Evolutionary conservation across 2,113 vertebrate species (phyloP), one percentile per base, ranked within the genome.

Genomic region (Damaliscus lunatus): DNA sequence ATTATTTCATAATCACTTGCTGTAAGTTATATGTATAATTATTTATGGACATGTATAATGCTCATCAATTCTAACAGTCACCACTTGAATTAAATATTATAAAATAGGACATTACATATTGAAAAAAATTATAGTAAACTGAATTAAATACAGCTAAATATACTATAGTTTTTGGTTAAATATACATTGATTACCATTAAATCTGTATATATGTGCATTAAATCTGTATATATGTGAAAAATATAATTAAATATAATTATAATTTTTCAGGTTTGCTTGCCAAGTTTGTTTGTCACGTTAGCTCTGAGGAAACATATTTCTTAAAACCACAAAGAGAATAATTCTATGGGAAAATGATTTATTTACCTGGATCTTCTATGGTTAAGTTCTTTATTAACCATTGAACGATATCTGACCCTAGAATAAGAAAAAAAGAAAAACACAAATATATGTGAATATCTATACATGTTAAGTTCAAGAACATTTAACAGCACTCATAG

Each of bases 311-410:
- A 84, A 74, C 6, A 43, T 43, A 59, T 81, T 96, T 96, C 19
- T 89, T 88, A 85, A 93, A 98, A 77, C 7, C 81, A 96, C 81
- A 94, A 57, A 90, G 50, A 50, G 90, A 91, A 64, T 36, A 59
- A 55, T 64, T 95, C 53, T 85, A 94, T 59, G 93, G 96, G 57
- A 97, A 96, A 94, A 96, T 89, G n/a, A 67, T 91, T 0, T 77
- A 97, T 97, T 99, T 99, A 99, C 99, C 99, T 99, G 99, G 99
- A 96, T 99, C 99, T 98, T 99, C 99, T 98, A 99, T 99, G 81
- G 99, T 99, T 98, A 99, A 99, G 97, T 99, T 99, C 99, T 99
- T 99, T 96, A 99, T 99, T 99, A 99, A 99, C 99, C 99, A 99
- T 48, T 99, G 99, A 98, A 99, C 99, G 98, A 99, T 99, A 92